Percentiles rank a stretch among this genome's conserved stretches.
phyloP scores from a whole-genome alignment of 2,113 vertebrate genomes.

The Dolichallabes microphthalmus region DNA sequence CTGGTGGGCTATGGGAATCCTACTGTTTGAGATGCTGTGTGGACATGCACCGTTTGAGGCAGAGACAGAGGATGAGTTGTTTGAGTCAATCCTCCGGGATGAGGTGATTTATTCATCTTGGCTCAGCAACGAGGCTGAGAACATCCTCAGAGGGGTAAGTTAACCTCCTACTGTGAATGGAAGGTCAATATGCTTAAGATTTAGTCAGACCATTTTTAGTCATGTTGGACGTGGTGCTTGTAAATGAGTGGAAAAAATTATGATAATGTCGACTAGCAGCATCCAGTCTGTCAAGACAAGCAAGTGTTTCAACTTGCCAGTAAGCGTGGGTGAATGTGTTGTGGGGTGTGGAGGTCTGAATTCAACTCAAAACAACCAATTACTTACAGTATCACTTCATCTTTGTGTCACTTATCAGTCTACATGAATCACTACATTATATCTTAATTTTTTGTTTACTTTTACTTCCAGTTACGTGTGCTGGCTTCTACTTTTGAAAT shows the following conservation, averaged over 20 bases:
- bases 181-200: not conserved
- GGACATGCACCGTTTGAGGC: constrained; percentile 96
- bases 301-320: not conserved
- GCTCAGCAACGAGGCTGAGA: constrained; percentile 87
- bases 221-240: not conserved
- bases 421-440: not conserved
- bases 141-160: constrained; percentile 93
- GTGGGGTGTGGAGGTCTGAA: not conserved
- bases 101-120: constrained; percentile 90
- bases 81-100: constrained; percentile 92
- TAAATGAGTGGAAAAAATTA: not conserved
- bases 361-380: not conserved
- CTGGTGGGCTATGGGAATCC: constrained; percentile 97
- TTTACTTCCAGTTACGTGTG: not conserved
- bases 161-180: not conserved
- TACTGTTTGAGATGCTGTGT: constrained; percentile 95
- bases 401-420: not conserved
- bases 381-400: not conserved
- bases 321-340: not conserved
- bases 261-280: not conserved
- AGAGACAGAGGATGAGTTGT: constrained; percentile 95
- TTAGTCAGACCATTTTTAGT: not conserved
- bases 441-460: too few species aligned
- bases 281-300: not conserved
- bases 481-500: not conserved